Evolutionary conservation across 1,140 invertebrate species (phyloP), one percentile per base, ranked within the genome.

Genomic region (Linepithema humile): DNA sequence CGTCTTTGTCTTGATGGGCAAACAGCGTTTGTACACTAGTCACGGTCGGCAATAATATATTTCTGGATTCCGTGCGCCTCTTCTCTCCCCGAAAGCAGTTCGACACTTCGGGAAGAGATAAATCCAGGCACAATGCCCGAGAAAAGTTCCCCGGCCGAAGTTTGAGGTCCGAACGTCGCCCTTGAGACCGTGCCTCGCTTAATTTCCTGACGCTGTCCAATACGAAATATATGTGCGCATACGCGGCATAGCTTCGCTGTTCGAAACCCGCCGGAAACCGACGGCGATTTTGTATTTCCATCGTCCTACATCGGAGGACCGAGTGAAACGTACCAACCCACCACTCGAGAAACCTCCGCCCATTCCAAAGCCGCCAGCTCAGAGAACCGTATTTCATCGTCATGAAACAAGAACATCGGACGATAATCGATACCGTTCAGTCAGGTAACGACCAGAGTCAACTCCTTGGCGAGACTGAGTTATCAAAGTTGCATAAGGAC

Each of bases 101-200:
- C 85, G 86, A 88, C 84, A 83, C 78, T 85, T 83, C 38, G 72
- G 75, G 72, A 85, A 86, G 84, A 78, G 86, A 88, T 88, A 87
- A 88, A 87, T 88, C 75, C 55, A 55, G 65, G 55, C 70, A 70
- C 69, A 84, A 88, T 82, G 60, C 43, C n/a, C 53, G 78, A 69
- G 50, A 82, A 88, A 88, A 85, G 65, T 85, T 85, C 65, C 59
- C 57, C 23, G 69, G 45, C 78, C 80, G 77, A 85, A 85, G 83
- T 88, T 88, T 85, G 17, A 62, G 82, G 83, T 77, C 77, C 70
- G 86, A 87, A 85, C 83, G 83, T 85, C 75, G 77, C 86, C 86
- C 83, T 87, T 78, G 86, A 88, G 87, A 87, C 72, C 70, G 40
- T n/a, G n/a, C 20, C 75, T 53, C 85, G 75, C 85, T 88, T 87